These are phyloP conservation scores for Halisarca cf. caerulea DNA, from an alignment of 37 sponge, comb jelly and placozoan genomes.

Conservation along the genomic window DNA sequence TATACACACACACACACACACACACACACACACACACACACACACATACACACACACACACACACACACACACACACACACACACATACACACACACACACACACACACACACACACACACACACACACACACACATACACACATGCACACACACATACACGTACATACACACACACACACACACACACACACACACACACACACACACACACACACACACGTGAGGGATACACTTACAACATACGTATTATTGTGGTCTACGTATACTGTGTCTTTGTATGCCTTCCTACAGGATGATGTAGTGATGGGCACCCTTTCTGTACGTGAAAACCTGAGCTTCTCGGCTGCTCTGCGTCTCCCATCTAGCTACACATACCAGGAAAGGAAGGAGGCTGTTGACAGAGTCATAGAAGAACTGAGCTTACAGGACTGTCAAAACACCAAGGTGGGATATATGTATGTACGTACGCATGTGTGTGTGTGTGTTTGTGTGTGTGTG, in stretches of 20 bases:
- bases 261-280: background rate
- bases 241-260: background rate
- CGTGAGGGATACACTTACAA: too few species aligned
- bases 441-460: constrained; percentile 51
- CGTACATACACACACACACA: background rate
- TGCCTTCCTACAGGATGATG: constrained; percentile 82
- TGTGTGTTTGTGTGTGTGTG: too few species aligned
- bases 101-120: too few species aligned
- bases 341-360: constrained; percentile 81
- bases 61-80: background rate
- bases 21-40: constrained; percentile 11
- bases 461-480: too few species aligned
- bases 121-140: too few species aligned
- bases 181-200: too few species aligned
- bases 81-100: too few species aligned
- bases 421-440: constrained; percentile 44
- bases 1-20: background rate
- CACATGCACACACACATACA: background rate
- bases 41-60: background rate
- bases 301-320: constrained; percentile 81
- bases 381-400: constrained; percentile 70
- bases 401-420: constrained; percentile 70
- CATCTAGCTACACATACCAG: constrained; percentile 23
- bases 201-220: too few species aligned
- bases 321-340: constrained; percentile 81